phyloP scores from a whole-genome alignment of 2,797 vertebrate genomes.

The Darevskia nairensis region DNA sequence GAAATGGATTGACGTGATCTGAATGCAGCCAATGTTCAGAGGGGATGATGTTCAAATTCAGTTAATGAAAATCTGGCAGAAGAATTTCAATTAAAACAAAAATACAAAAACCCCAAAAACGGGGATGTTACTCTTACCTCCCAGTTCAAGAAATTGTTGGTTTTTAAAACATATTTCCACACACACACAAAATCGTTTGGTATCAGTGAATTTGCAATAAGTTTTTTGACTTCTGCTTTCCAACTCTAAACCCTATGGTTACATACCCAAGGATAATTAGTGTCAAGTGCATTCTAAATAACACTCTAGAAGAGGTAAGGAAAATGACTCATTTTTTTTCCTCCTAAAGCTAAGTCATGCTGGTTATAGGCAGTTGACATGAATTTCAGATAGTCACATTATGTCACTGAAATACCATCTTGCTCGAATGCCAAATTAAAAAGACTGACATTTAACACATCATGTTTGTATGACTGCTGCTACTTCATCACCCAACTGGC shows the following conservation, averaged over 20 bases:
- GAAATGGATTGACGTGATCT: too few relatives aligned
- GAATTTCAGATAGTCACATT: slow-evolving; percentile 28
- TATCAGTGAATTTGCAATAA: neutral
- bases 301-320: neutral
- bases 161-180: neutral
- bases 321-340: neutral
- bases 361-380: slow-evolving; percentile 23
- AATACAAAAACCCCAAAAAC: neutral
- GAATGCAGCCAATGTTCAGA: too few relatives aligned
- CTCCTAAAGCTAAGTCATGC: neutral
- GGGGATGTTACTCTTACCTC: neutral
- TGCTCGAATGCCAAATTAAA: slow-evolving; percentile 40
- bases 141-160: neutral
- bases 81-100: neutral
- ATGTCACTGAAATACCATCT: slow-evolving; percentile 32
- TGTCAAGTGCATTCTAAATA: neutral
- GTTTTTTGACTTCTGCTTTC: neutral
- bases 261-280: neutral
- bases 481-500: slow-evolving; percentile 23
- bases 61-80: neutral
- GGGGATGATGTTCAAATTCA: neutral
- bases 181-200: neutral
- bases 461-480: slow-evolving; percentile 25
- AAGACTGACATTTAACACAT: slow-evolving; percentile 45
- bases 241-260: neutral